phyloP scores from a whole-genome alignment of 2,888 invertebrate genomes.

The Drosophila phalerata region DNA sequence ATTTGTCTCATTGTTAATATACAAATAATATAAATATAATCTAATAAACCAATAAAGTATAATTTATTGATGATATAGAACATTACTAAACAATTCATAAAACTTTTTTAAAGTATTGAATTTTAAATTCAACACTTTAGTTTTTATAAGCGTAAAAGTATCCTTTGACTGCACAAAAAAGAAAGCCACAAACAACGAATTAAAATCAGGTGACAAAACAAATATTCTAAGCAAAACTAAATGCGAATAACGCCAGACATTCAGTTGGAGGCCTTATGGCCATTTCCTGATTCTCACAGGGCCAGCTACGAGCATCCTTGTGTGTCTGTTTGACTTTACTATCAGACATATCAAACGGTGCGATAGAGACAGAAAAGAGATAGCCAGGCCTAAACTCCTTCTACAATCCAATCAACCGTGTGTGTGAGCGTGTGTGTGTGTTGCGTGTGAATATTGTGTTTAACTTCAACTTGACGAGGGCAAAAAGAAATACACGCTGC shows the following conservation, averaged over 20 bases:
- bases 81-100: not conserved
- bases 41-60: too few species aligned
- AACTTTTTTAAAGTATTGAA: not conserved
- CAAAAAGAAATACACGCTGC: constrained; percentile 36
- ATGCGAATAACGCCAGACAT: constrained; percentile 32
- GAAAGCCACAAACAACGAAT: constrained; percentile 30
- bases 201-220: constrained; percentile 56
- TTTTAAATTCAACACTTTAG: too few species aligned
- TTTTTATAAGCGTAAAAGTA: constrained; percentile 15
- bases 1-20: too few species aligned
- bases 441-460: constrained; percentile 57
- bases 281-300: constrained; percentile 7
- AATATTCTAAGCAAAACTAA: constrained; percentile 41
- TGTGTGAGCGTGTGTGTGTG: constrained; percentile 2
- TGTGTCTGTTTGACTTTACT: constrained; percentile 32
- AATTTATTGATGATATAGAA: too few species aligned
- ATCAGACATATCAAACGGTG: constrained; percentile 39
- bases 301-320: not conserved
- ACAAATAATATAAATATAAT: too few species aligned
- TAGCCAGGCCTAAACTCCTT: constrained; percentile 1
- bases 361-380: constrained; percentile 1
- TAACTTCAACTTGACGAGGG: constrained; percentile 65
- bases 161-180: constrained; percentile 15
- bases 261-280: constrained; percentile 23
- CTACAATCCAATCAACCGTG: constrained; percentile 12